Base-by-base conservation (phyloP, 2,888 invertebrate species). In the Limnephilus marmoratus region DNA sequence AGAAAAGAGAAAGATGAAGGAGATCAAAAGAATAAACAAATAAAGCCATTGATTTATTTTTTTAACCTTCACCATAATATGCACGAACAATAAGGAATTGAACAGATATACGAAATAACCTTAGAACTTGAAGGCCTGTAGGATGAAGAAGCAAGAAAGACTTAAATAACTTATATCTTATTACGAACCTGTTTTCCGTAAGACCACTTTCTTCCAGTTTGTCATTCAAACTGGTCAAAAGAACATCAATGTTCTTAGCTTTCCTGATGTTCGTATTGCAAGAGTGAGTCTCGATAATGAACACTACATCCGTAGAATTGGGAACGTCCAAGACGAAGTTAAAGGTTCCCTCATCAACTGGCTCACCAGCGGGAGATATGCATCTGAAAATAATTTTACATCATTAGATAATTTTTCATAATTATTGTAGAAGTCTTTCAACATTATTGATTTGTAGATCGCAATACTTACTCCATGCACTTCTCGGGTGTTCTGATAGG, bases 221-320 rank as follows among this genome's bases (percentile, higher is more conserved):
- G 94, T 97, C 97, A 94, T 97, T 97, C 85, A 98, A 95, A 13
- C 97, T 96, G 86, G 96, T 96, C 0, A 98, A 95, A 82, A 98
- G 96, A 7, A 97, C 95, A 94, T 97, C 97, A 90, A 98, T 96
- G 94, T 97, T 98, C 94, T 97, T 97, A 91, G 96, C 96, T 92
- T 96, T 96, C 81, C 96, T 96, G 1, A 98, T 95, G 94, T 97
- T 97, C 93, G 96, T 96, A 95, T 99, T 99, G 95, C 99, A 99
- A 9, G 96, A 96, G 94, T 98, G 98, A 2, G 98, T 98, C 94
- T 99, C 99, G 0, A 99, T 96, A 90, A 99, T 97, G 95, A 99
- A 98, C 90, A 99, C 98, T 0, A 99, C 96, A 95, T 99, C 99
- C 3, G 98, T 97, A 7, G 98, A 97, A 93, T 95, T 96, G 0